phyloP scores from a whole-genome alignment of 2,113 vertebrate species.

The Meles meles region DNA sequence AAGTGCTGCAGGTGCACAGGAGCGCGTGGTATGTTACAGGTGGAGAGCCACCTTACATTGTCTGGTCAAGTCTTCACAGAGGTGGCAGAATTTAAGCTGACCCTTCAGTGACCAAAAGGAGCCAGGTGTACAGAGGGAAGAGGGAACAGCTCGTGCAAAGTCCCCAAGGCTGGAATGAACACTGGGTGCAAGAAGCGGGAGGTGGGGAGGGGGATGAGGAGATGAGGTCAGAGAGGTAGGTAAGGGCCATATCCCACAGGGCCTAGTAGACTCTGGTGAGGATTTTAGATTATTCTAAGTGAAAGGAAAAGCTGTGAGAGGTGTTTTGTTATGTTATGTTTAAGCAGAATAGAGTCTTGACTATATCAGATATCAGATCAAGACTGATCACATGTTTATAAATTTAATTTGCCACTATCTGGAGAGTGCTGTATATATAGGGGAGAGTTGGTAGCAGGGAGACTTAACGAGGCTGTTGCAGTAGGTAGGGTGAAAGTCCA shows the following conservation, averaged over 20 bases:
- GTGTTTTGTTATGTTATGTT: background rate
- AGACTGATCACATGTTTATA: background rate
- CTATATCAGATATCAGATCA: no score
- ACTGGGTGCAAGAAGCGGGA: background rate
- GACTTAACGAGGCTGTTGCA: background rate
- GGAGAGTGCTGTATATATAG: background rate
- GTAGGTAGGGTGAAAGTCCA: background rate
- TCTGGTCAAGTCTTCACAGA: background rate
- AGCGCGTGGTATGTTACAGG: background rate
- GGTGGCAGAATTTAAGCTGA: slow-evolving; percentile 13
- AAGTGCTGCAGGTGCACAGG: background rate
- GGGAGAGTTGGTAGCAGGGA: background rate
- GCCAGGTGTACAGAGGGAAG: background rate
- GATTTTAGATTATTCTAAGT: background rate
- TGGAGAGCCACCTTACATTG: background rate
- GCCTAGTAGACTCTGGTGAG: background rate
- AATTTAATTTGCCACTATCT: background rate
- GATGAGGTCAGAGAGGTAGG: background rate
- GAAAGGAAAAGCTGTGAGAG: background rate
- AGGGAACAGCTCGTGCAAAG: background rate
- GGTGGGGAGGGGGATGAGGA: background rate
- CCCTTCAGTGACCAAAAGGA: slow-evolving; percentile 20
- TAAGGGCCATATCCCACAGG: background rate
- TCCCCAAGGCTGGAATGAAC: background rate
- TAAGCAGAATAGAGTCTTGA: background rate